Conservation (phyloP, 1,140 invertebrate species). For the Leucophenga varia region DNA sequence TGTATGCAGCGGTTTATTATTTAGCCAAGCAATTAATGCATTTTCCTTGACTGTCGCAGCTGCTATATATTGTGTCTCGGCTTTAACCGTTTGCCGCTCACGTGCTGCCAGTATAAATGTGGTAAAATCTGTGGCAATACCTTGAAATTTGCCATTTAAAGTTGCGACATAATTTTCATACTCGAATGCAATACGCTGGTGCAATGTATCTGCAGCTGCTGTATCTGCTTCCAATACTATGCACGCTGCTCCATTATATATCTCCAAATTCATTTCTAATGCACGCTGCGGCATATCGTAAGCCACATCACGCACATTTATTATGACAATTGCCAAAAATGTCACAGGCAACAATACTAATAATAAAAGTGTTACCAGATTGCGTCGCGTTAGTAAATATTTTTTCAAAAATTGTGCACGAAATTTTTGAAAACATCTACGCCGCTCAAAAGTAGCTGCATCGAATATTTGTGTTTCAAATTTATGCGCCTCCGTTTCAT, state of each 20-base stretch:
- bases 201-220: too few species aligned
- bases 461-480: too few species aligned
- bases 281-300: background rate
- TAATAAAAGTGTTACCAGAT: too few species aligned
- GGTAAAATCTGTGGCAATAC: background rate
- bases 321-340: constrained; percentile 19
- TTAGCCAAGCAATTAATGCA: constrained; percentile 60
- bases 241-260: too few species aligned
- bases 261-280: background rate
- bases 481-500: too few species aligned
- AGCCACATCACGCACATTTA: background rate
- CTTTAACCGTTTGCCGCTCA: background rate
- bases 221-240: too few species aligned
- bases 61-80: constrained; percentile 56
- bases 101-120: background rate
- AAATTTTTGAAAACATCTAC: too few species aligned
- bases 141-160: background rate
- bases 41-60: constrained; percentile 55
- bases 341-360: constrained; percentile 66
- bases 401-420: too few species aligned
- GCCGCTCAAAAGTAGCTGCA: too few species aligned
- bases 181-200: background rate
- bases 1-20: constrained; percentile 68
- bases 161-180: background rate
- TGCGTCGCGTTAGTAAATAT: too few species aligned